Evolutionary conservation across 1,140 invertebrate species (phyloP).

Genomic region (Hypsibius dujardini): DNA sequence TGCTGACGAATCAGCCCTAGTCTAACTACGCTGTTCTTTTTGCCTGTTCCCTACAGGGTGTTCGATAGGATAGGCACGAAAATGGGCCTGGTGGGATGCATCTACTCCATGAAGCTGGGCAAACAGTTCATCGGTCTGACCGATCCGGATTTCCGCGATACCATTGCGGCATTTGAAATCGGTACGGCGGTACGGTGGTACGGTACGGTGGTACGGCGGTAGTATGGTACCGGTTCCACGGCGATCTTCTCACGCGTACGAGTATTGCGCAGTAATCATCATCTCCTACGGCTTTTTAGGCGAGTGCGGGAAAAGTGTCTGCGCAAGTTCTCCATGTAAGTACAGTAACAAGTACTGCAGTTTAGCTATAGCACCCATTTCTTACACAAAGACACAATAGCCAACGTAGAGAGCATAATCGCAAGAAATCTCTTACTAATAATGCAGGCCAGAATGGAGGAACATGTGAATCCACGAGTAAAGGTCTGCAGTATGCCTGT

Average conservation of each 20-base stretch:
- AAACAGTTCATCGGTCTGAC: conserved; percentile 44
- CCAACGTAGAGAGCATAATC: too few relatives aligned
- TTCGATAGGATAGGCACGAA: conserved; percentile 66
- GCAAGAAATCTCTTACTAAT: too few relatives aligned
- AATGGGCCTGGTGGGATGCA: conserved; percentile 62
- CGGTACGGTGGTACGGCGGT: too few relatives aligned
- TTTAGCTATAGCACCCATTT: too few relatives aligned
- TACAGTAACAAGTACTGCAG: too few relatives aligned
- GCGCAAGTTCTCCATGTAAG: conserved; percentile 39
- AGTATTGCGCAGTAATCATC: too few relatives aligned
- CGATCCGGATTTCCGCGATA: conserved; percentile 29
- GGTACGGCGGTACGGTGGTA: too few relatives aligned
- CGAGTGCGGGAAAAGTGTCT: conserved; percentile 47
- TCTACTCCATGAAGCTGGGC: conserved; percentile 55
- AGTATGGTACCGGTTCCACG: too few relatives aligned
- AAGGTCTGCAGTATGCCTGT: conserved; percentile 40
- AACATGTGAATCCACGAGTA: conserved; percentile 50
- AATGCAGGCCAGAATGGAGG: conserved; percentile 51
- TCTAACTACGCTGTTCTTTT: too few relatives aligned
- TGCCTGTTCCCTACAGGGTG: conserved; percentile 41
- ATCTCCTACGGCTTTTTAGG: conserved; percentile 27
- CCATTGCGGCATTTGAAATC: conserved; percentile 29
- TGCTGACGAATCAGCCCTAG: too few relatives aligned
- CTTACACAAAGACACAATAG: too few relatives aligned
- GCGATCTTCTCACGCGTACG: conserved; percentile 21